Conservation (phyloP, 1,140 invertebrate genomes). For the Arctopsyche grandis region DNA sequence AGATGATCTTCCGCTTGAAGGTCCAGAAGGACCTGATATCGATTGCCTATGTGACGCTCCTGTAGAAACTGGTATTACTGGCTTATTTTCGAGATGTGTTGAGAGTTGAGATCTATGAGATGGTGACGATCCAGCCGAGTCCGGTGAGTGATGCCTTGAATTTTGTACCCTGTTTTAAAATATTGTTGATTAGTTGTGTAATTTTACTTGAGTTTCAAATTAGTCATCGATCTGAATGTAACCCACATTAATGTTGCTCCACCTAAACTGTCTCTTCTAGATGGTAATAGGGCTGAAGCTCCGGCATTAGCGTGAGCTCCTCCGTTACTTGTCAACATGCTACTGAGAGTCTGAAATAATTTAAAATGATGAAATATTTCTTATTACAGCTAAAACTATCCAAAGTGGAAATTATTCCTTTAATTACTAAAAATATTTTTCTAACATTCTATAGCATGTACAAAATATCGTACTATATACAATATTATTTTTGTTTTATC, state of each 20-base stretch:
- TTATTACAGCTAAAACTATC: too few relatives aligned
- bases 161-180: slow-evolving; percentile 51
- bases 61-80: slow-evolving; percentile 30
- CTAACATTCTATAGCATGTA: too few relatives aligned
- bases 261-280: slow-evolving; percentile 75
- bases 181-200: too few relatives aligned
- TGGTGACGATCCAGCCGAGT: slow-evolving; percentile 47
- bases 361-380: neutral
- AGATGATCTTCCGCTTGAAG: slow-evolving; percentile 57
- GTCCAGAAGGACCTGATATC: slow-evolving; percentile 53
- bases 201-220: neutral
- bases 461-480: too few relatives aligned
- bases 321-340: slow-evolving; percentile 69
- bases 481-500: too few relatives aligned
- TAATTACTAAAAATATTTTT: too few relatives aligned
- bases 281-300: slow-evolving; percentile 67
- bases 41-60: slow-evolving; percentile 40
- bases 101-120: slow-evolving; percentile 43
- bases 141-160: slow-evolving; percentile 47
- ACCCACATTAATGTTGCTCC: slow-evolving; percentile 64
- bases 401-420: too few relatives aligned
- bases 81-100: slow-evolving; percentile 33
- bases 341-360: slow-evolving; percentile 72
- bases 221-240: slow-evolving; percentile 49
- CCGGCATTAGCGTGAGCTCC: slow-evolving; percentile 66